phyloP scores from a whole-genome alignment of 2,113 vertebrate genomes.

The Cryptotis parvus region DNA sequence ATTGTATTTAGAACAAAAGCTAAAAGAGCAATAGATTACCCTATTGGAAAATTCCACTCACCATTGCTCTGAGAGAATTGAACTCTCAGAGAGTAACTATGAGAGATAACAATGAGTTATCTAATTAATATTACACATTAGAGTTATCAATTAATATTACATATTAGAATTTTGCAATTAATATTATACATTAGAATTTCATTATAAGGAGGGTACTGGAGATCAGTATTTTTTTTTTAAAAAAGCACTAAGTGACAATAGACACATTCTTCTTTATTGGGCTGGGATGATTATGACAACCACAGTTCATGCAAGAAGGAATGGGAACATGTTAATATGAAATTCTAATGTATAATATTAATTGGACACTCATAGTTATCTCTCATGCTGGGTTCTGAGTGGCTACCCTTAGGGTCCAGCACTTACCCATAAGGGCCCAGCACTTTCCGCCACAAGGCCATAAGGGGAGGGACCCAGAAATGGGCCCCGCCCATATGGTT shows the following conservation, averaged over 20 bases:
- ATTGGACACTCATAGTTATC: no score
- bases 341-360: no score
- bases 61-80: conserved; percentile 27
- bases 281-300: not conserved
- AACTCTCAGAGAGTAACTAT: no score
- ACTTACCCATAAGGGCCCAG: no score
- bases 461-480: no score
- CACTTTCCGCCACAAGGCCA: no score
- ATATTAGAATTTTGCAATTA: conserved; percentile 61
- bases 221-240: conserved; percentile 9
- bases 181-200: conserved; percentile 50
- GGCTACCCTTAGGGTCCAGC: no score
- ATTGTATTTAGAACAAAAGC: conserved; percentile 43
- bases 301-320: not conserved
- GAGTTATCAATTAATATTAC: conserved; percentile 54
- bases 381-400: no score
- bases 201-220: conserved; percentile 45
- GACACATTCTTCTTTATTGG: not conserved
- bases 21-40: conserved; percentile 37
- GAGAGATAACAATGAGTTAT: conserved; percentile 28
- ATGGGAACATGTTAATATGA: not conserved
- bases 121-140: conserved; percentile 54
- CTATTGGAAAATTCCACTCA: conserved; percentile 52
- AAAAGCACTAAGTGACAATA: conserved; percentile 1
- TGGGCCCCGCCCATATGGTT: no score